Evolutionary conservation across 2,113 vertebrate genomes (phyloP), one percentile per base, ranked within the genome.

Genomic region (Bufo gargarizans): DNA sequence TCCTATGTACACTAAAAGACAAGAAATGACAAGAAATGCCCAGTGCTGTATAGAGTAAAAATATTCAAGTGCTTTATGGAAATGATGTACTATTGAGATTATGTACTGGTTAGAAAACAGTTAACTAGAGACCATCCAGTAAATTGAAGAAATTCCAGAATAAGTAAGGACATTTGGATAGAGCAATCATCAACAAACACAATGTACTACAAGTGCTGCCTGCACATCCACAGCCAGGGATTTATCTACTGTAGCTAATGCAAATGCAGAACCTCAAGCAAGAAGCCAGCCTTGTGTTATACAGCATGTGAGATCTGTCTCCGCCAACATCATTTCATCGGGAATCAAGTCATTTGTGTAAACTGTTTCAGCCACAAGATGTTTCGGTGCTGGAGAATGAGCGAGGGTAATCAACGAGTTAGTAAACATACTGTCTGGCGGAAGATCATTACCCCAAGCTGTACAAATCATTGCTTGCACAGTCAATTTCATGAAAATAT

Each of bases 281-380:
- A 11, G 67, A 47, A 92, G 92, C 94, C 93, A 95, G 93, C 82
- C 91, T 90, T 89, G 89, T 33, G 88, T 88, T 85, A 89, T 92
- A 92, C 92, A 95, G 92, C 94, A 95, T 45, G 90, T 94, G 91
- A 93, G 91, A 90, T 86, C 92, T 89, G 92, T 94, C 94, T 71
- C 91, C 92, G 89, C 91, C 92, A 93, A 93, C 93, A 94, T 94
- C 93, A 91, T 95, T 94, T 93, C 91, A 93, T 92, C 93, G 94
- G 94, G 93, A 95, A 90, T 94, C 49, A 91, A 92, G 90, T 91
- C 89, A 89, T 90, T 89, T 94, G 93, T 92, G 93, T 94, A 94
- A 92, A 90, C 91, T 89, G 20, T 94, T 94, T 91, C 92, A 93
- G 72, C 81, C 81, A 77, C 87, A 93, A 93, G 91, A 92, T 89